phyloP scores from a whole-genome alignment of 1,140 invertebrate species.

The Macrotrachela quadricornifera region DNA sequence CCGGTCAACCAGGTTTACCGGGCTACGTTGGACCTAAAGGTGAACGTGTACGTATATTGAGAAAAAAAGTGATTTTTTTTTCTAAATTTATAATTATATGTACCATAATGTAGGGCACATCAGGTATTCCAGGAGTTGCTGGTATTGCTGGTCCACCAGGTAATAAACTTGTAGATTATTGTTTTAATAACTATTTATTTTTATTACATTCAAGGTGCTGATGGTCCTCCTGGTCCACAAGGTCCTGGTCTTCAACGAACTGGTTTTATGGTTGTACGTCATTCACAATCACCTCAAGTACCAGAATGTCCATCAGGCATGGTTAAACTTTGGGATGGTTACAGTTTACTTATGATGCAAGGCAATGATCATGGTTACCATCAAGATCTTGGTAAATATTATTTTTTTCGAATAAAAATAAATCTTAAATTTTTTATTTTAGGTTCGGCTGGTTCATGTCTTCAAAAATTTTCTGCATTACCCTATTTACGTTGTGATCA shows the following conservation, averaged over 20 bases:
- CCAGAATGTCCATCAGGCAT: conserved; percentile 66
- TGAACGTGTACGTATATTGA: background rate
- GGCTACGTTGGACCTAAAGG: conserved; percentile 11
- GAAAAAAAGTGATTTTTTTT: background rate
- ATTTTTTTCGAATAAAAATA: background rate
- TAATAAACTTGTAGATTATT: too few species aligned
- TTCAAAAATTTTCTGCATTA: conserved; percentile 26
- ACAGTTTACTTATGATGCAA: conserved; percentile 47
- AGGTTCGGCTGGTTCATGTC: conserved; percentile 22
- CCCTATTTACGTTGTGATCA: conserved; percentile 32
- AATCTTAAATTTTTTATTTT: background rate
- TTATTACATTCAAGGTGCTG: conserved; percentile 10
- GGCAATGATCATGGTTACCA: conserved; percentile 9
- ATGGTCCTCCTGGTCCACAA: background rate
- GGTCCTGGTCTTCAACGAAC: conserved; percentile 2
- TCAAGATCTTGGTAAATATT: conserved; percentile 6
- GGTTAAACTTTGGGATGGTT: conserved; percentile 72
- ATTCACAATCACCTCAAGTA: conserved; percentile 65
- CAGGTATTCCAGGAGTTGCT: conserved; percentile 37
- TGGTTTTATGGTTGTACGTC: conserved; percentile 24
- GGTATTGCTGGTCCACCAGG: background rate
- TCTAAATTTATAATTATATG: background rate
- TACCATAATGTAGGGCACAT: conserved; percentile 19
- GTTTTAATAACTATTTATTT: too few species aligned
- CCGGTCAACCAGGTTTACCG: conserved; percentile 4